phyloP scores from a whole-genome alignment of 2,113 vertebrate species.

The Dinomys branickii region DNA sequence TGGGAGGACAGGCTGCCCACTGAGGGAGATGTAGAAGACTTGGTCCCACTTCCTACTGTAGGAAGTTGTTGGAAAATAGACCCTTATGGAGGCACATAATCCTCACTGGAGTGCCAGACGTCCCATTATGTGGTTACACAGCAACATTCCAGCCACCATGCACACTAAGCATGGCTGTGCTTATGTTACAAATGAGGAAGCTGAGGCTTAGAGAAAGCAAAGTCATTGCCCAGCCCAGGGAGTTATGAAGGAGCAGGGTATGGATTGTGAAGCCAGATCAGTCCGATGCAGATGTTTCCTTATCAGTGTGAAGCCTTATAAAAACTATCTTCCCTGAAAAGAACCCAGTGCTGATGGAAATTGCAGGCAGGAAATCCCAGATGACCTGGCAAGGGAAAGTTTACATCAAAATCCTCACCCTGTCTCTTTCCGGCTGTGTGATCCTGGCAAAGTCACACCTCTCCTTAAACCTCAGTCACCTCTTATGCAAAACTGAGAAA shows the following conservation, averaged over 20 bases:
- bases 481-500: background rate
- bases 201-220: background rate
- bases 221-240: background rate
- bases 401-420: background rate
- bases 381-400: background rate
- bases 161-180: background rate
- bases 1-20: background rate
- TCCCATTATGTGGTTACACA: background rate
- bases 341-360: background rate
- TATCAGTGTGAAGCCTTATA: background rate
- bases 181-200: background rate
- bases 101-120: background rate
- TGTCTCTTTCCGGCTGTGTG: background rate
- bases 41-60: background rate
- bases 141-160: background rate
- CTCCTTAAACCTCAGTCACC: background rate
- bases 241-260: background rate
- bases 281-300: background rate
- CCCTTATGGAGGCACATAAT: background rate
- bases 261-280: background rate
- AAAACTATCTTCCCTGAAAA: conserved; percentile 7
- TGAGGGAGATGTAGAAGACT: background rate
- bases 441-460: background rate
- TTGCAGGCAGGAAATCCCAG: background rate
- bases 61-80: background rate